phyloP scores from a whole-genome alignment of 2,888 invertebrate genomes.

The Clistopyga incitator region DNA sequence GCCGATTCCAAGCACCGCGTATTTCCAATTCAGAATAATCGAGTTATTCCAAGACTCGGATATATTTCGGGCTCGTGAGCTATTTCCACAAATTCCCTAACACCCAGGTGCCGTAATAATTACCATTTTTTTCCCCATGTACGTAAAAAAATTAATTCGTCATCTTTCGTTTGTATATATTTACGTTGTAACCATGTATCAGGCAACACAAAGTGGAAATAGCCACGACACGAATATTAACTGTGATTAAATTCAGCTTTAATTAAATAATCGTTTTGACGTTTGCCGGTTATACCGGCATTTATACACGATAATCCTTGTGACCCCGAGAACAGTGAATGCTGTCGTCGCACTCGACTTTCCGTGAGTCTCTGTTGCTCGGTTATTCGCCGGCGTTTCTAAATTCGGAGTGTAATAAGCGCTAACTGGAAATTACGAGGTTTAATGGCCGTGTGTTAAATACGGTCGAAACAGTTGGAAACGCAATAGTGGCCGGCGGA shows the following conservation, averaged over 20 bases:
- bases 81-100: too few relatives aligned
- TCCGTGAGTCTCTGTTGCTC: slow-evolving; percentile 7
- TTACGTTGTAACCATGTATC: too few relatives aligned
- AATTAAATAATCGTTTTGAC: slow-evolving; percentile 47
- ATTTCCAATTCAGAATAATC: too few relatives aligned
- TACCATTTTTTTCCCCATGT: too few relatives aligned
- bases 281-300: not conserved
- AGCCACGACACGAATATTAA: too few relatives aligned
- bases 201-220: too few relatives aligned
- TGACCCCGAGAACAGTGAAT: slow-evolving; percentile 33
- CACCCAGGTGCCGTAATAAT: too few relatives aligned
- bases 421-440: slow-evolving; percentile 65
- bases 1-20: too few relatives aligned
- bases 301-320: slow-evolving; percentile 18
- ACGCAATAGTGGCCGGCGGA: slow-evolving; percentile 12
- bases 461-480: slow-evolving; percentile 36
- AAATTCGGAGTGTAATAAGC: slow-evolving; percentile 64
- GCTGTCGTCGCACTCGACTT: not conserved
- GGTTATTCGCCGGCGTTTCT: slow-evolving; percentile 44
- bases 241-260: slow-evolving; percentile 35
- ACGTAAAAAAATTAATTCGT: too few relatives aligned
- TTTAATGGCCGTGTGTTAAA: slow-evolving; percentile 53
- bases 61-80: too few relatives aligned
- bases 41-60: too few relatives aligned
- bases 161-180: too few relatives aligned